Conservation (phyloP, 2,113 vertebrate species). For the Podiceps cristatus region DNA sequence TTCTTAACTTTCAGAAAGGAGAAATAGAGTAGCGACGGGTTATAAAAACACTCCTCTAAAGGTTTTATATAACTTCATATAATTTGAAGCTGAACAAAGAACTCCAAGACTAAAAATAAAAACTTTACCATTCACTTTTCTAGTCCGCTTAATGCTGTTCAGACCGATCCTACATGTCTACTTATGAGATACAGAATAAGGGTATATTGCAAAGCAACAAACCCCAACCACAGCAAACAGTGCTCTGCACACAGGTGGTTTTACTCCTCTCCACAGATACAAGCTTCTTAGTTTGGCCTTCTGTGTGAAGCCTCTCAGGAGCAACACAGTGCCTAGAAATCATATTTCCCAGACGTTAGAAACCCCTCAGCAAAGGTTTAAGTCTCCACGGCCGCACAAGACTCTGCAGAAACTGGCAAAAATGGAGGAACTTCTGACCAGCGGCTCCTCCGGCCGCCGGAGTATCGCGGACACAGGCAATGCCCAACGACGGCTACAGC, state of each 20-base stretch:
- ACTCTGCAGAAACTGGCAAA: not conserved
- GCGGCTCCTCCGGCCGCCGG: not conserved
- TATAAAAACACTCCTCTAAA: not conserved
- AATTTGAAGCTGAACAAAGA: not conserved
- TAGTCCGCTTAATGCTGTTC: rapidly evolving
- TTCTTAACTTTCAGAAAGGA: not conserved
- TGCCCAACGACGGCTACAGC: not conserved
- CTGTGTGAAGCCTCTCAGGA: rapidly evolving
- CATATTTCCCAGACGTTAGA: not conserved
- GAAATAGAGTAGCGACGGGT: not conserved
- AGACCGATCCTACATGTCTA: rapidly evolving
- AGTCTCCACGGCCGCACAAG: not conserved
- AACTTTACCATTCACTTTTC: not conserved
- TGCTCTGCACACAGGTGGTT: rapidly evolving
- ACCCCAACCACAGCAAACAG: not conserved
- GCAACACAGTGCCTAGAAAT: not conserved
- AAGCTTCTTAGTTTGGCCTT: rapidly evolving
- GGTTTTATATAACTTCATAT: not conserved
- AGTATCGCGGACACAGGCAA: not conserved
- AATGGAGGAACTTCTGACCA: rapidly evolving
- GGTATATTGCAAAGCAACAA: rapidly evolving
- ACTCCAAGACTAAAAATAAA: not conserved
- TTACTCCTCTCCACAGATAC: not conserved
- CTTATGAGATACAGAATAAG: rapidly evolving
- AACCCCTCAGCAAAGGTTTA: not conserved